These are phyloP conservation scores for Sussaba pulchella DNA, from an alignment of 2,888 invertebrate genomes.

Conservation along the genomic window DNA sequence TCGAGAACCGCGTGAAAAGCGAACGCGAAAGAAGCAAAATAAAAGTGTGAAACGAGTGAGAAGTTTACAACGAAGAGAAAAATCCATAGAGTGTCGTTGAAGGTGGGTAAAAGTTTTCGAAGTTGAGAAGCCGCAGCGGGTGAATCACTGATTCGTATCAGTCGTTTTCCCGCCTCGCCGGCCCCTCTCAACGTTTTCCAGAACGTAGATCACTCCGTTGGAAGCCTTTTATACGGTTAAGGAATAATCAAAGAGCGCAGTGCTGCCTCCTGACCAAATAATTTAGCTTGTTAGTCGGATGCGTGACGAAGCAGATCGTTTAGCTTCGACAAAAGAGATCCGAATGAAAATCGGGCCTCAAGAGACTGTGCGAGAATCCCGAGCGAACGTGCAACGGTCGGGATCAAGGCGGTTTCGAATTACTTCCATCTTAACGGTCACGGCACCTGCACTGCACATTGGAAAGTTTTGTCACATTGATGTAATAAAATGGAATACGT, in stretches of 20 bases:
- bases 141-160: constrained; percentile 26
- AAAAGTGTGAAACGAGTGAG: background rate
- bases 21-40: constrained; percentile 19
- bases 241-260: constrained; percentile 16
- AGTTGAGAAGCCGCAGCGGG: constrained; percentile 15
- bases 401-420: background rate
- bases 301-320: constrained; percentile 24
- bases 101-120: constrained; percentile 18
- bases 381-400: background rate
- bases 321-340: background rate
- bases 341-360: constrained; percentile 1
- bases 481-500: too few relatives aligned
- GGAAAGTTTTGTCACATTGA: too few relatives aligned
- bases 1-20: constrained; percentile 6
- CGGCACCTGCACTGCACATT: background rate
- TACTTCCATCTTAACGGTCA: constrained; percentile 10
- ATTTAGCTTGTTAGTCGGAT: constrained; percentile 24
- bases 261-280: constrained; percentile 5
- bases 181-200: background rate
- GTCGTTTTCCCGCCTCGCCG: background rate
- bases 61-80: constrained; percentile 7
- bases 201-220: background rate
- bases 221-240: background rate
- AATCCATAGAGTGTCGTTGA: background rate
- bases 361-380: background rate